Evolutionary conservation across 2,113 vertebrate species (phyloP).

Genomic region (Opisthocomus hoazin): DNA sequence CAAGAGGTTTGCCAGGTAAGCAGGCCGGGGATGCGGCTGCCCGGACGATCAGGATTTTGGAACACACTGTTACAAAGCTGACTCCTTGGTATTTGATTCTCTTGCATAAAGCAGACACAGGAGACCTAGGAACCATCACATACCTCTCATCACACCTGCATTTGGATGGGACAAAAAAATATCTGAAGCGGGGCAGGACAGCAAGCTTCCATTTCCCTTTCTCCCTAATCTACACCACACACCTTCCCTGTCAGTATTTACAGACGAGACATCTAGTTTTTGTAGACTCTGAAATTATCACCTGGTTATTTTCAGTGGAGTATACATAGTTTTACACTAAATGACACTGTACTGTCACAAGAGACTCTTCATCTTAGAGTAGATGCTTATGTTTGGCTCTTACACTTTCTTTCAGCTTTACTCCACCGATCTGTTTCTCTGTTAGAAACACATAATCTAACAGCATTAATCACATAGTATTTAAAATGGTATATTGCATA

Average conservation of each 20-base stretch:
- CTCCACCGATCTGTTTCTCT: background rate
- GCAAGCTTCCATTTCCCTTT: background rate
- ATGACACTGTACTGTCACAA: background rate
- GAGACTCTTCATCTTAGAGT: background rate
- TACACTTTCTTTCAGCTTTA: background rate
- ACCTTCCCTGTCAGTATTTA: background rate
- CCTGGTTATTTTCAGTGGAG: background rate
- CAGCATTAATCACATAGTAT: slow-evolving; percentile 6
- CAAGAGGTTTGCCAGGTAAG: background rate
- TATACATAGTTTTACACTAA: background rate
- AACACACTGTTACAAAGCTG: background rate
- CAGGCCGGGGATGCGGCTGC: background rate
- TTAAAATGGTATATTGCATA: slow-evolving; percentile 2
- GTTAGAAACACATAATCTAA: background rate
- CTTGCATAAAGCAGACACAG: background rate
- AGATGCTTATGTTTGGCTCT: background rate
- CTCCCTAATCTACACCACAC: background rate
- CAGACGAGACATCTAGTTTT: background rate
- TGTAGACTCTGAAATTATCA: background rate
- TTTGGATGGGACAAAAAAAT: background rate
- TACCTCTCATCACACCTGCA: background rate
- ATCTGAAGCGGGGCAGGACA: background rate
- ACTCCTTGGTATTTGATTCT: background rate
- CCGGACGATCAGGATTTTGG: background rate
- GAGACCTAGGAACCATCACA: background rate